Conservation (phyloP, 1,140 invertebrate species). For the Cyclina sinensis region DNA sequence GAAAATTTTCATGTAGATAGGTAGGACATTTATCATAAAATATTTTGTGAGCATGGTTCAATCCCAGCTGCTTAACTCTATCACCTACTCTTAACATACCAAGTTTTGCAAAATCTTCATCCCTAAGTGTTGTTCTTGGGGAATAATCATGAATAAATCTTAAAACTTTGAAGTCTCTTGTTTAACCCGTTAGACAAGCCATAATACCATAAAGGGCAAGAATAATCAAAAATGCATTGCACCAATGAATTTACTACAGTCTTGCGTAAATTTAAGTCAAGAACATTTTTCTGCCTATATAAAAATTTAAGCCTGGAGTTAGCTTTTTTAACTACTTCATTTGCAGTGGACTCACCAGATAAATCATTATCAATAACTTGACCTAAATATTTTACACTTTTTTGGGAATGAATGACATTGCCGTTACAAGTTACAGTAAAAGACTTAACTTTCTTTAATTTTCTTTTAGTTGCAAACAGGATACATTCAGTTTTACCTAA, state of each 20-base stretch:
- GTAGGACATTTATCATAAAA: background rate
- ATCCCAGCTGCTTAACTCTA: background rate
- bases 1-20: background rate
- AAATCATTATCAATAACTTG: background rate
- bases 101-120: no score
- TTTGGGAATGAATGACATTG: background rate
- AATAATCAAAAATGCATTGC: background rate
- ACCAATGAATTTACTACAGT: background rate
- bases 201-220: background rate
- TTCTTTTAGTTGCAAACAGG: background rate
- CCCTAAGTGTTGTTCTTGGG: no score
- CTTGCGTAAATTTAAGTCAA: no score
- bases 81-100: no score
- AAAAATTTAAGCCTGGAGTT: background rate
- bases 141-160: background rate
- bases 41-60: background rate
- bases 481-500: background rate
- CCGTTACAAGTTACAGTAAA: background rate
- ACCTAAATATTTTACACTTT: constrained; percentile 2
- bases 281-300: constrained; percentile 1
- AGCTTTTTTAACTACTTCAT: background rate
- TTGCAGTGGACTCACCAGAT: background rate
- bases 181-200: no score
- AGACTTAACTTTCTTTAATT: background rate
- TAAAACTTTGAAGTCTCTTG: background rate